phyloP scores from a whole-genome alignment of 1,140 invertebrate genomes.

The Drosophila athabasca region DNA sequence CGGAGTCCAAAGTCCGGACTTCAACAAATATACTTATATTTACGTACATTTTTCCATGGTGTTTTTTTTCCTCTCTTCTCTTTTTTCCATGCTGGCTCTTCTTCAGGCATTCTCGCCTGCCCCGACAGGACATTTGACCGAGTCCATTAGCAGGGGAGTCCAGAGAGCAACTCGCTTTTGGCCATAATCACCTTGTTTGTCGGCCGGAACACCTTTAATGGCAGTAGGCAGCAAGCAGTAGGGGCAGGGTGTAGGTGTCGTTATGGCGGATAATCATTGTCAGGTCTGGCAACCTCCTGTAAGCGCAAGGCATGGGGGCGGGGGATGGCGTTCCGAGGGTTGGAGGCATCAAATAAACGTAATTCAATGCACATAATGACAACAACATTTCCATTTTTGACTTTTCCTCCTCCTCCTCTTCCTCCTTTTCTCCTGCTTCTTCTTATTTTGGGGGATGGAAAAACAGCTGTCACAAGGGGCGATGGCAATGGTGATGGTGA shows the following conservation, averaged over 20 bases:
- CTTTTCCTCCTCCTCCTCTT: constrained; percentile 13
- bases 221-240: neutral
- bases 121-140: constrained; percentile 19
- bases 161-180: constrained; percentile 58
- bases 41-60: neutral
- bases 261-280: constrained; percentile 73
- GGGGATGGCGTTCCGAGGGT: neutral
- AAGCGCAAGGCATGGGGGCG: constrained; percentile 1
- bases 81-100: no score
- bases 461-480: constrained; percentile 13
- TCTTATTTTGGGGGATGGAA: neutral
- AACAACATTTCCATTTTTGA: constrained; percentile 76
- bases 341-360: constrained; percentile 70
- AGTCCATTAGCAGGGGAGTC: constrained; percentile 69
- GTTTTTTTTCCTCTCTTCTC: constrained; percentile 4
- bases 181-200: constrained; percentile 77
- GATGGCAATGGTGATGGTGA: constrained; percentile 5
- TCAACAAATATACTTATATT: constrained; percentile 22
- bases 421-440: no score
- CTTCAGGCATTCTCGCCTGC: constrained; percentile 10
- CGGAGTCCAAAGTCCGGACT: constrained; percentile 1
- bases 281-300: constrained; percentile 15
- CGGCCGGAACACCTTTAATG: constrained; percentile 73
- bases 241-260: constrained; percentile 36
- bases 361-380: constrained; percentile 79